phyloP scores from a whole-genome alignment of 2,888 invertebrate species.

The Drosophila mimetica region DNA sequence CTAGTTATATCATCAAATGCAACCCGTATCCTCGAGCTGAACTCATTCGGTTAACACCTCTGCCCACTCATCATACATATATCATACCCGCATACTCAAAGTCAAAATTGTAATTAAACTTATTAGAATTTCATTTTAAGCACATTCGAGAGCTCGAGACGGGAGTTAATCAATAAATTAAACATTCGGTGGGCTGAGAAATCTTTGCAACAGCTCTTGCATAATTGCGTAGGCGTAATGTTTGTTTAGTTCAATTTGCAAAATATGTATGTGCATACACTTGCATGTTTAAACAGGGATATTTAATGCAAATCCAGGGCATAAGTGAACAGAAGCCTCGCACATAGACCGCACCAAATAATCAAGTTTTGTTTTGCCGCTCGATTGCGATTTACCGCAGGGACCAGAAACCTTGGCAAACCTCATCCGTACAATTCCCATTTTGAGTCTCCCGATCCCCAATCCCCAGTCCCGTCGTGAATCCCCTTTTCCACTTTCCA shows the following conservation, averaged over 20 bases:
- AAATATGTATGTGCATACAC: constrained; percentile 47
- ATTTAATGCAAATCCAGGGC: constrained; percentile 59
- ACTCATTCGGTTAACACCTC: constrained; percentile 78
- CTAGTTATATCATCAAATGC: constrained; percentile 22
- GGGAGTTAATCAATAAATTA: constrained; percentile 49
- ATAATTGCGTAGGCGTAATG: constrained; percentile 70
- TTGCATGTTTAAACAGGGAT: constrained; percentile 51
- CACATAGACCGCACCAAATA: constrained; percentile 80
- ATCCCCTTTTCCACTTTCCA: background rate
- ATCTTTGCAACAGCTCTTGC: constrained; percentile 33
- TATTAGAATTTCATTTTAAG: constrained; percentile 50
- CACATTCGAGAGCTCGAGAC: constrained; percentile 5
- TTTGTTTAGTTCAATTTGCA: constrained; percentile 63
- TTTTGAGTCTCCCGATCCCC: background rate
- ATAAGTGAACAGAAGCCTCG: constrained; percentile 34
- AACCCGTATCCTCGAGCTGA: constrained; percentile 43
- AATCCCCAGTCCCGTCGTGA: constrained; percentile 1
- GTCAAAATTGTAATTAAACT: constrained; percentile 43
- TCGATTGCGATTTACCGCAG: constrained; percentile 83
- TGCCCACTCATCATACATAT: constrained; percentile 7
- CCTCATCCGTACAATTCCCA: constrained; percentile 5
- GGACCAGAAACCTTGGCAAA: constrained; percentile 28
- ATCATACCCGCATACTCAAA: constrained; percentile 17
- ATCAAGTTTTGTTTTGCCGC: constrained; percentile 83
- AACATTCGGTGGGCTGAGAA: constrained; percentile 18